phyloP scores from a whole-genome alignment of 2,113 vertebrate species.

The cattle (Bos taurus) region ARS-UCD2.0 NC_037329.1:107028001-107028500 shows the following conservation, averaged over 20 bases:
- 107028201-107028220: neutral
- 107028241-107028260: neutral
- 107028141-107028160: neutral
- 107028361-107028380: slow-evolving; percentile 16
- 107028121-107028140: neutral
- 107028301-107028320: neutral
- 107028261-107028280: neutral
- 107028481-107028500: neutral
- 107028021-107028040: neutral
- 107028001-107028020: neutral
- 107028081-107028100: neutral
- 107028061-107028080: neutral
- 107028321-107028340: slow-evolving; percentile 29
- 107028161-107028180: neutral
- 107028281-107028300: neutral
- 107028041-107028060: neutral
- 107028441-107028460: neutral
- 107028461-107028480: neutral
- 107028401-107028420: neutral
- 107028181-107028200: neutral
- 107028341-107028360: neutral
- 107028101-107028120: neutral
- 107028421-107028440: neutral
- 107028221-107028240: neutral
- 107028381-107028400: neutral